Base-by-base conservation (phyloP, 1,140 invertebrate genomes). In the Orchestia grillus region DNA sequence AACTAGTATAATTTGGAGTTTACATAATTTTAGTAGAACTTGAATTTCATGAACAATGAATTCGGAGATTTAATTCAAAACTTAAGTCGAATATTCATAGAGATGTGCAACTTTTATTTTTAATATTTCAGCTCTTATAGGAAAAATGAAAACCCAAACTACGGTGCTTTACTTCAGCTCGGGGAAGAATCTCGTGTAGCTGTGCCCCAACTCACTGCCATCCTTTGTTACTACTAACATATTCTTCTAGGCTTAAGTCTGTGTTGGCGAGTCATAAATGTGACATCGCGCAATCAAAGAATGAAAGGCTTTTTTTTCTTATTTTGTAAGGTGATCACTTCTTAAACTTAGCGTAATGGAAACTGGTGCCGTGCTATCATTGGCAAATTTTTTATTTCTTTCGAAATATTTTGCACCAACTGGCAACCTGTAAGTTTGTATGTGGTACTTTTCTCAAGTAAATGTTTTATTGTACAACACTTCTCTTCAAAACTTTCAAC, bases 161-260 rank as follows among this genome's bases (percentile, higher is more conserved):
- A 44, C 44, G 92, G 92, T 94, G 92, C 92, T 94, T 94, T 44
- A 45, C 11, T 44, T 40, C 44, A 94, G 92, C 92, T 94, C 3
- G 6, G 19, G 44, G 92, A 94, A n/a, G 92, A 44, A 94, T 42
- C 44, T 47, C 44, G 44, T 44, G 15, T 47, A 45, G 43, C 44
- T 44, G 43, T 44, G 44, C 41, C 44, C 92, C 4, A 47, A 94
- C 92, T 94, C 92, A 94, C 92, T 94, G 92, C 92, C 92, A 94
- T 94, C 44, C 92, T 94, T 45, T 94, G 92, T 94, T 94, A 45
- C 92, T 45, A 94, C 92, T 94, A 94, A 94, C 92, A 94, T 45
- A 45, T 94, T 94, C 92, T 94, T 94, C 43, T 94, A 94, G 44
- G 44, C 44, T 94, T 45, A 94, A 47, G 92, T 94, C 28, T 77